These are phyloP conservation scores for Allophyes oxyacanthae DNA, from an alignment of 2,888 invertebrate species.

Conservation along the genomic window DNA sequence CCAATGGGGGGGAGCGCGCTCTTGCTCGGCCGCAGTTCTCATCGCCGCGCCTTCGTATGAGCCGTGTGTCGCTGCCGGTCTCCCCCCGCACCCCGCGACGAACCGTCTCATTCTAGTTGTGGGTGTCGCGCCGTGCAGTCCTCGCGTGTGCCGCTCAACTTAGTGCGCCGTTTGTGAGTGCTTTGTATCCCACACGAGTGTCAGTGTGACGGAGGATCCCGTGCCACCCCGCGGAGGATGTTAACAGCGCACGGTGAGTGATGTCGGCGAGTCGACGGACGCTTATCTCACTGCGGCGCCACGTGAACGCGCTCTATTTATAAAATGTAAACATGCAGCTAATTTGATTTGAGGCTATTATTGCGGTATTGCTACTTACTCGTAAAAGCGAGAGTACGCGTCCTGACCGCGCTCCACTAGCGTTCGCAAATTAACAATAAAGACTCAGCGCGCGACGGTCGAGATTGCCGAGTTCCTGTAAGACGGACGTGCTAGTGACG, in stretches of 20 bases:
- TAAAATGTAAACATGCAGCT: slow-evolving; percentile 87
- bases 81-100: slow-evolving; percentile 82
- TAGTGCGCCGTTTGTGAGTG: slow-evolving; percentile 89
- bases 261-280: slow-evolving; percentile 70
- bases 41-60: slow-evolving; percentile 87
- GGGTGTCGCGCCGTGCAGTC: slow-evolving; percentile 88
- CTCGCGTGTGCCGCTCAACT: slow-evolving; percentile 87
- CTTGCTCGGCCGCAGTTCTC: slow-evolving; percentile 86
- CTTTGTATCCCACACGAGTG: slow-evolving; percentile 86
- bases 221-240: slow-evolving; percentile 86
- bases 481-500: slow-evolving; percentile 75
- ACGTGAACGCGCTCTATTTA: slow-evolving; percentile 88
- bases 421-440: slow-evolving; percentile 82
- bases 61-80: slow-evolving; percentile 82
- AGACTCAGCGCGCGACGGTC: slow-evolving; percentile 77
- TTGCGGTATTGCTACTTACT: slow-evolving; percentile 72
- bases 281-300: slow-evolving; percentile 81
- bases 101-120: slow-evolving; percentile 86
- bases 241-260: slow-evolving; percentile 89
- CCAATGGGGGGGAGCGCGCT: slow-evolving; percentile 82
- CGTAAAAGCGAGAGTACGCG: slow-evolving; percentile 78
- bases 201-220: slow-evolving; percentile 85
- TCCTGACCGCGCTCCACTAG: slow-evolving; percentile 72
- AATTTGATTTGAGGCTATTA: slow-evolving; percentile 81
- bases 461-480: slow-evolving; percentile 87